These are phyloP conservation scores for Macrobrachium nipponense DNA, from an alignment of 1,140 invertebrate species.

Conservation along the genomic window DNA sequence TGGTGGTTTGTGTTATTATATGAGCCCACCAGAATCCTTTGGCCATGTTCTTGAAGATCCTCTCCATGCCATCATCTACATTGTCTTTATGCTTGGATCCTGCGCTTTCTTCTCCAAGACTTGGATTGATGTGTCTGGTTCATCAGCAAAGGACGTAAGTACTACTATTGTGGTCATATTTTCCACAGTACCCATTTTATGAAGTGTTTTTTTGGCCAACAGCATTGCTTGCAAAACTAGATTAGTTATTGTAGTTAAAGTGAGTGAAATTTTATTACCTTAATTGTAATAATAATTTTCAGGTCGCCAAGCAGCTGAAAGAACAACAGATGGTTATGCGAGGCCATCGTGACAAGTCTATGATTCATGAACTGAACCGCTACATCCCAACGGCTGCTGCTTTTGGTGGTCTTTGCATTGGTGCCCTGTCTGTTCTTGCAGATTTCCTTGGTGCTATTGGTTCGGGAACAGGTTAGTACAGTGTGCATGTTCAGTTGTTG, in stretches of 20 bases:
- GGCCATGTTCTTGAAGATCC: constrained; percentile 96
- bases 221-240: too few relatives aligned
- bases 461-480: too few relatives aligned
- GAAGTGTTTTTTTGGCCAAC: too few relatives aligned
- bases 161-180: not conserved
- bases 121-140: constrained; percentile 99
- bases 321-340: constrained; percentile 99
- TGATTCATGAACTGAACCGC: constrained; percentile 99
- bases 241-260: too few relatives aligned
- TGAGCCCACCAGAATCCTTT: constrained; percentile 98
- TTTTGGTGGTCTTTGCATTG: constrained; percentile 98
- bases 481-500: too few relatives aligned
- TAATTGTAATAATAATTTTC: constrained; percentile 62
- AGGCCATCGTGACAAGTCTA: constrained; percentile 98
- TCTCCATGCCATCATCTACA: constrained; percentile 96
- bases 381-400: constrained; percentile 99
- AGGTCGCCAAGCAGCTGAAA: constrained; percentile 99
- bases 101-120: constrained; percentile 99
- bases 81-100: constrained; percentile 99
- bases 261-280: constrained; percentile 16
- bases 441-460: constrained; percentile 99
- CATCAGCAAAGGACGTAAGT: constrained; percentile 98
- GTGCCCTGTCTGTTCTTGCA: constrained; percentile 96
- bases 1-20: constrained; percentile 97
- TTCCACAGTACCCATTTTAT: too few relatives aligned